Base-by-base conservation (phyloP, 1,140 invertebrate species). In the Drosophila subpulchrella region DNA sequence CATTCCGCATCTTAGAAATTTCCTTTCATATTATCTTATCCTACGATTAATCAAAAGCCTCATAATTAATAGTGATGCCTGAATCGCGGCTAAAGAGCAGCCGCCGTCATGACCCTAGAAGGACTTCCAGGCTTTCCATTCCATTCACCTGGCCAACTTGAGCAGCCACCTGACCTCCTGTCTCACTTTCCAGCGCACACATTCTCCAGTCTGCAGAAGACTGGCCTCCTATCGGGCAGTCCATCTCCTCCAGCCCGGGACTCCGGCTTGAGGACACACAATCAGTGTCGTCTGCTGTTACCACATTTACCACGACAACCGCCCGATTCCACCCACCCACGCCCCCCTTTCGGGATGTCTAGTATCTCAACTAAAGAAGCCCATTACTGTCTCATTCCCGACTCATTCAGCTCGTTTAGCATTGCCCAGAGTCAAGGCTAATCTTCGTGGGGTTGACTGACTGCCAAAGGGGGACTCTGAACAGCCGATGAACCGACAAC, bases 301-400 rank as follows among this genome's bases (percentile, higher is more conserved):
- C 67, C 67, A 71, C 67, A 65, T 61, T 65, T 62, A 68, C 66
- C 48, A 68, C 50, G 66, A 70, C 62, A 67, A 66, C 41, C 39
- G 51, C 36, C 75, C 60, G 60, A 66, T 34, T 36, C 57, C 4
- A 63, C 27, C 62, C 78, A 48, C 72, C 78, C 65, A 81, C 78
- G 78, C 36, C 71, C 62, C 65, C 44, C 71, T 57, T 38, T 42
- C 48, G 54, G 71, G 57, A 58, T 68, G 77, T 62, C 47, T 66
- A 41, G 65, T 78, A 77, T 74, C 80, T 78, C 73, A 73, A 65
- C 73, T 75, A 77, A 75, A 75, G 81, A 74, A 85, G 82, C 82
- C 82, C 60, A 85, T 85, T 85, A 85, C 82, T 85, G 82, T 85
- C 82, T 85, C 78, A 85, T 85, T 85, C 72, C 77, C 81, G 72